Percentiles rank a stretch among this genome's conserved stretches.
phyloP scores from a whole-genome alignment of 2,113 vertebrate species.

The Dasyurus viverrinus region DNA sequence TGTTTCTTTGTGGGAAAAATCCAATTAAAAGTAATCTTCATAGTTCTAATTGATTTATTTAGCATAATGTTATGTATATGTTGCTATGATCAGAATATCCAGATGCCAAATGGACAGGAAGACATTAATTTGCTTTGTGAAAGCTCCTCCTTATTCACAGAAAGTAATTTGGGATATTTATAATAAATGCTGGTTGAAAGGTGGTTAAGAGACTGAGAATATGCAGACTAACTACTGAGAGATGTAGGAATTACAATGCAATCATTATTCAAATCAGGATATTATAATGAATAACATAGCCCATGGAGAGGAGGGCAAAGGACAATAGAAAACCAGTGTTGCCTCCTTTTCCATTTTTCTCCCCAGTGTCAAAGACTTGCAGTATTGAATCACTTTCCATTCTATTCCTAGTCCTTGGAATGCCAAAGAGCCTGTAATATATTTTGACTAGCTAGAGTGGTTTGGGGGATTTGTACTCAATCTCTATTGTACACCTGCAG shows the following conservation, averaged over 20 bases:
- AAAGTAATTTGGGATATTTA: slow-evolving; percentile 51
- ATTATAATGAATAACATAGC: slow-evolving; percentile 31
- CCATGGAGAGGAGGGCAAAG: slow-evolving; percentile 1
- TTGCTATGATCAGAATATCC: slow-evolving; percentile 56
- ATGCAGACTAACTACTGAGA: slow-evolving; percentile 36
- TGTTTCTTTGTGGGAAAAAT: slow-evolving; percentile 41
- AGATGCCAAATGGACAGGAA: slow-evolving; percentile 60
- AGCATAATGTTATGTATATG: slow-evolving; percentile 78
- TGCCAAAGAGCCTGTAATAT: background rate
- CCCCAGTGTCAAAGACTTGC: slow-evolving; percentile 13
- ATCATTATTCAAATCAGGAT: slow-evolving; percentile 51
- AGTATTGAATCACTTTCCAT: background rate
- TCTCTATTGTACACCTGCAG: slow-evolving; percentile 23
- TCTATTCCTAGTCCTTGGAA: slow-evolving; percentile 35
- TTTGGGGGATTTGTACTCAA: slow-evolving; percentile 3
- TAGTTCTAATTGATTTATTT: slow-evolving; percentile 69
- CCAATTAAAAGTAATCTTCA: slow-evolving; percentile 63
- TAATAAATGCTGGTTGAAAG: slow-evolving; percentile 65
- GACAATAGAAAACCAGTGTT: slow-evolving; percentile 15
- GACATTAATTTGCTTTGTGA: slow-evolving; percentile 50
- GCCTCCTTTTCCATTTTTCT: background rate
- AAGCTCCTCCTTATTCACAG: slow-evolving; percentile 46
- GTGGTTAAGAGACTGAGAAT: slow-evolving; percentile 37
- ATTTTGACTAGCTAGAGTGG: background rate
- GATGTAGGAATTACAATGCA: slow-evolving; percentile 56